Conservation (phyloP, 1,140 invertebrate genomes). For the Leptopilina clavipes region DNA sequence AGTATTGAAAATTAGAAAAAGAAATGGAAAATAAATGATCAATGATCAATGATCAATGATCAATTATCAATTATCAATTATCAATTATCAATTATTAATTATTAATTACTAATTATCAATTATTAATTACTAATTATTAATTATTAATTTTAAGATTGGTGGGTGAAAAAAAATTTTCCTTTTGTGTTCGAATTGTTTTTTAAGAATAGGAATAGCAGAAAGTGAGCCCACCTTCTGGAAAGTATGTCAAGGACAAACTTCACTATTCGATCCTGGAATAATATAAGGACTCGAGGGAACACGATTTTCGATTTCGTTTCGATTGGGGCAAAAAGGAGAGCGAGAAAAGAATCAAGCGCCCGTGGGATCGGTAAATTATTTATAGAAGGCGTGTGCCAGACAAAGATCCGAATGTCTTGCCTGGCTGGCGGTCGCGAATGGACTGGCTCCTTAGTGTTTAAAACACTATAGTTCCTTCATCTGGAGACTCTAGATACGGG, state of each 20-base stretch:
- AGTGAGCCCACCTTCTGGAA: slow-evolving; percentile 1
- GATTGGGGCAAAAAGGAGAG: slow-evolving; percentile 42
- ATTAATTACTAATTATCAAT: no score
- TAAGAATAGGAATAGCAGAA: background rate
- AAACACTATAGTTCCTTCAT: slow-evolving; percentile 59
- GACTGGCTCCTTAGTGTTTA: slow-evolving; percentile 63
- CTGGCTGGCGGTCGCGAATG: slow-evolving; percentile 66
- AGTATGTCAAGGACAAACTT: slow-evolving; percentile 30
- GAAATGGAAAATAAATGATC: no score
- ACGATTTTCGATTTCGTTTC: slow-evolving; percentile 38
- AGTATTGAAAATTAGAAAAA: no score
- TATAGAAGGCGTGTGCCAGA: slow-evolving; percentile 51
- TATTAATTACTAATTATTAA: no score
- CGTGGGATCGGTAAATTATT: slow-evolving; percentile 47
- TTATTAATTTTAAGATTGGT: no score
- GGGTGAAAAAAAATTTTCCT: no score
- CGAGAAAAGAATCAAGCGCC: slow-evolving; percentile 22
- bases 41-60: no score
- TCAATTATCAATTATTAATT: no score
- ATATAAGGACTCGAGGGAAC: slow-evolving; percentile 4
- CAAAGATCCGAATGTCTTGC: slow-evolving; percentile 62
- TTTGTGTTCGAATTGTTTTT: no score
- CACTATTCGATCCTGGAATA: background rate
- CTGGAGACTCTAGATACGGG: slow-evolving; percentile 57
- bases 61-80: no score